A percentile compares a stretch with the other conserved stretches of the same genome.
phyloP scores from a whole-genome alignment of 2,797 vertebrate species.

The Esox lucius region DNA sequence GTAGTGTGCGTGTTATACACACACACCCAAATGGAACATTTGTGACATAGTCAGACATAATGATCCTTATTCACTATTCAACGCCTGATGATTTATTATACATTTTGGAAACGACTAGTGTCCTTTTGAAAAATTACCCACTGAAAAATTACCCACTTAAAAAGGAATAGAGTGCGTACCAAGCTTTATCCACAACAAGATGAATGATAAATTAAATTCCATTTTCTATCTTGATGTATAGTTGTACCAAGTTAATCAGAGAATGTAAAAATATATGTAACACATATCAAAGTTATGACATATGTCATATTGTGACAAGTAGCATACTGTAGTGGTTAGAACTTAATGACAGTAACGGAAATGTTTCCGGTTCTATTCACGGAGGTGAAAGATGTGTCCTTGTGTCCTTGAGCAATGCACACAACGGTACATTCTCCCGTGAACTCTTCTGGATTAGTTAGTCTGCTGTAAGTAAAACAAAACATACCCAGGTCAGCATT shows the following conservation, averaged over 20 bases:
- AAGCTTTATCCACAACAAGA: slow-evolving; percentile 3
- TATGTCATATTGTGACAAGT: too few relatives aligned
- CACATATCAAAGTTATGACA: too few relatives aligned
- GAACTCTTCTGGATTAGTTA: too few relatives aligned
- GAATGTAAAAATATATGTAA: neutral
- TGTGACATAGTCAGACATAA: neutral
- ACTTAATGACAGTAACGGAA: neutral
- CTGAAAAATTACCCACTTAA: slow-evolving; percentile 10
- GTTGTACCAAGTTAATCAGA: neutral
- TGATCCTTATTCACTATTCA: slow-evolving; percentile 2
- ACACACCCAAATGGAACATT: neutral
- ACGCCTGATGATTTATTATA: neutral
- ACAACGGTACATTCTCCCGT: too few relatives aligned
- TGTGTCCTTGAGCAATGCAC: too few relatives aligned
- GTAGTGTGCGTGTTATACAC: neutral
- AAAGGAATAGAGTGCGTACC: neutral
- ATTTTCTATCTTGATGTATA: slow-evolving; percentile 4
- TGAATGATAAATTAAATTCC: slow-evolving; percentile 1
- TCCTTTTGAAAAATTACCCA: slow-evolving; percentile 10
- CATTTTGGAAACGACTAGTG: neutral
- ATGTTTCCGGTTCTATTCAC: too few relatives aligned
- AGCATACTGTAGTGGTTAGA: too few relatives aligned
- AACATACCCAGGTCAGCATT: neutral
- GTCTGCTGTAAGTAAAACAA: too few relatives aligned
- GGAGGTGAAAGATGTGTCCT: too few relatives aligned